Conservation (phyloP, 2,888 invertebrate genomes). For the Apodemia mormo region DNA sequence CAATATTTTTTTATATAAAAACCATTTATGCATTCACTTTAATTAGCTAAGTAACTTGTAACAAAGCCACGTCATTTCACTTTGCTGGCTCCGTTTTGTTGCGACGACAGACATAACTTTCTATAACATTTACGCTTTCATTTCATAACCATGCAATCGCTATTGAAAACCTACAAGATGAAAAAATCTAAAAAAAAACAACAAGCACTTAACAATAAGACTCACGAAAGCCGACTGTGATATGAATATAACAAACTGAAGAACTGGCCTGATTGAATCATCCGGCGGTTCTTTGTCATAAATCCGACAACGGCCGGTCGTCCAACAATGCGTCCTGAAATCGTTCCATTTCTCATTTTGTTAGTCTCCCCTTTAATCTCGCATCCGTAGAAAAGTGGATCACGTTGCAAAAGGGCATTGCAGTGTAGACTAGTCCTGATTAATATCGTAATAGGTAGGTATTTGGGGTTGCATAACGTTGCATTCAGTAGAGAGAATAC, state of each 20-base stretch:
- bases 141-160: conserved; percentile 32
- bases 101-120: conserved; percentile 18
- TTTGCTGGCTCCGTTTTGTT: conserved; percentile 20
- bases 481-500: background rate
- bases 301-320: conserved; percentile 77
- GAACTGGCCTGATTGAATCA: conserved; percentile 80
- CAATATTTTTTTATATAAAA: background rate
- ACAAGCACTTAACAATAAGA: conserved; percentile 69
- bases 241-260: conserved; percentile 80
- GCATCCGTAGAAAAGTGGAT: conserved; percentile 80
- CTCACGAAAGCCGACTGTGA: conserved; percentile 63
- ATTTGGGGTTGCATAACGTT: conserved; percentile 28
- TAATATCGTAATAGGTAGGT: conserved; percentile 63
- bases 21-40: conserved; percentile 6
- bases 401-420: conserved; percentile 78
- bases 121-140: conserved; percentile 28
- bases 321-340: conserved; percentile 80
- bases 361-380: conserved; percentile 80
- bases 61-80: conserved; percentile 21
- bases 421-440: conserved; percentile 73
- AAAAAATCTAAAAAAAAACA: conserved; percentile 50
- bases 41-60: conserved; percentile 24
- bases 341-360: conserved; percentile 82
- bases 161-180: conserved; percentile 32
- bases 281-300: conserved; percentile 80